Base-by-base conservation (phyloP, 2,888 invertebrate genomes). In the Apamea sordens region DNA sequence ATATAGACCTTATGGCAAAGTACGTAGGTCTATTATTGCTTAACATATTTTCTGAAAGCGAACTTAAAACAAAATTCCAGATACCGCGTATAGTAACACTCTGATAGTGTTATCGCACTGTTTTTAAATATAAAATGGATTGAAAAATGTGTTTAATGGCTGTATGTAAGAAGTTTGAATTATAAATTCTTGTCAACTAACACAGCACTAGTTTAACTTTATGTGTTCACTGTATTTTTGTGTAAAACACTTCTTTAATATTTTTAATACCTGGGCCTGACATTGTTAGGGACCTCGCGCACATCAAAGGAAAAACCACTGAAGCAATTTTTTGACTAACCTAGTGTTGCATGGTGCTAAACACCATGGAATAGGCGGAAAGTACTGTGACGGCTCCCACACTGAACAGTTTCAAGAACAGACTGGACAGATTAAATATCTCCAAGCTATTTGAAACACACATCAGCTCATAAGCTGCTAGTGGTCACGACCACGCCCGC, bases 221-320 rank as follows among this genome's bases (percentile, higher is more conserved):
- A 63, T n/a, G 74, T 77, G 24, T 77, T 53, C 75, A 75, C 53
- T 64, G 24, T 56, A 63, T 50, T 76, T 41, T 76, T 50, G 76
- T 78, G 68, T 69, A n/a, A 24, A 77, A 79, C 47, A 64, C 53
- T 56, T 67, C 6, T 72, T 32, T n/a, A 53, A 36, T 70, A n/a
- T 18, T 24, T 24, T 70, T 1, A 32, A 70, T 50, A 53, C 32
- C 36, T 24, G 32, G 70, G 18, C 18, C 36, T n/a, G 61, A n/a
- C 4, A 63, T 61, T 21, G 10, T 36, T 61, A 61, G 11, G n/a
- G 18, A n/a, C 36, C 7, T 36, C 3, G 18, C 18, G 18, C 3
- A 36, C 18, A 56, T 59, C 24, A 56, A 10, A 50, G 13, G 32
- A 69, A 56, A 56, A 24, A 11, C n/a, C 6, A 18, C 36, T 18